Percentiles rank a stretch among this genome's conserved stretches.
These are phyloP conservation scores for Chondrilla cf. caribensis DNA, from an alignment of 37 sponge, comb jelly and placozoan genomes.

Conservation along the genomic window DNA sequence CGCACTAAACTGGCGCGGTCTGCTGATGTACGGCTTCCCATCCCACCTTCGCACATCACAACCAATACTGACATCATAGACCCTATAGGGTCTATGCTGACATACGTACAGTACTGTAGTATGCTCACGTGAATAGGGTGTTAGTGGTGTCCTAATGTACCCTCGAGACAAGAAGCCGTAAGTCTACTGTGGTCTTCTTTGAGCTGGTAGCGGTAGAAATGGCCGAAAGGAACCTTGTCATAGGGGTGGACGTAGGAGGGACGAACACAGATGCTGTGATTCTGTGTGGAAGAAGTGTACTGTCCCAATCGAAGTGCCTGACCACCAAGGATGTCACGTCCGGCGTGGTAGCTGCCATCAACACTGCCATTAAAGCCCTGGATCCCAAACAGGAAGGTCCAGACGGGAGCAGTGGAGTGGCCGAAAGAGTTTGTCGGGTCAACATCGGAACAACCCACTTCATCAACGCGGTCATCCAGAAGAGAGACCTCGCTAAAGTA, in stretches of 20 bases:
- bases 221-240: slow-evolving; percentile 24
- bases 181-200: too few relatives aligned
- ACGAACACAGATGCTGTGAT: slow-evolving; percentile 85
- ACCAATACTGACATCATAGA: too few relatives aligned
- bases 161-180: too few relatives aligned
- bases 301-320: slow-evolving; percentile 12
- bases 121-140: too few relatives aligned
- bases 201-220: neutral
- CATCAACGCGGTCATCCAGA: slow-evolving; percentile 71
- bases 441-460: slow-evolving; percentile 90
- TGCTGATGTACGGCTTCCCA: too few relatives aligned
- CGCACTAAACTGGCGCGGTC: too few relatives aligned
- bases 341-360: neutral
- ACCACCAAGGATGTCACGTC: slow-evolving; percentile 15
- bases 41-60: too few relatives aligned
- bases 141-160: too few relatives aligned
- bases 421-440: slow-evolving; percentile 38
- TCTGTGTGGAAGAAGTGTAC: slow-evolving; percentile 37
- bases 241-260: slow-evolving; percentile 89
- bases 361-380: neutral
- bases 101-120: too few relatives aligned
- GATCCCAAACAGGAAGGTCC: neutral
- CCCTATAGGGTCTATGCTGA: too few relatives aligned
- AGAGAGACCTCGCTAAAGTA: slow-evolving; percentile 46
- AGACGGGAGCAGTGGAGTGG: neutral